Evolutionary conservation across 2,113 vertebrate species (phyloP).

Genomic region (Lontra canadensis): DNA sequence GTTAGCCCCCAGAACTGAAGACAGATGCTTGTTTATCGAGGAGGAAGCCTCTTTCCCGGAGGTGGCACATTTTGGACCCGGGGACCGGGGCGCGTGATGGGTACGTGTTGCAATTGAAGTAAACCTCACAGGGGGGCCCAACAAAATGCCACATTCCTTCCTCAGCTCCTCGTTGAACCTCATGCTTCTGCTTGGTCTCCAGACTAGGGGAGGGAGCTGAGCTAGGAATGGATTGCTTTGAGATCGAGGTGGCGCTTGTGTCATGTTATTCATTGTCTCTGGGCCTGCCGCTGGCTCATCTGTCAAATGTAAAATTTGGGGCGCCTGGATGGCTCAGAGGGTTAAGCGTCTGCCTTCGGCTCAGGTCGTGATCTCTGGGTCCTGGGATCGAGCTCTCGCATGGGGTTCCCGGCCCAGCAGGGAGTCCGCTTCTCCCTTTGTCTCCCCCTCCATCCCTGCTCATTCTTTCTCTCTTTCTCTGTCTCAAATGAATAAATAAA

Average conservation of each 20-base stretch:
- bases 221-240: not conserved
- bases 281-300: not conserved
- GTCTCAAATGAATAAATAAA: not conserved
- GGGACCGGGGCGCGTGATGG: not conserved
- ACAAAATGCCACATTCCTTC: not conserved
- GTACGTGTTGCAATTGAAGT: not conserved
- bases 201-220: not conserved
- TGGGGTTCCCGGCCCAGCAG: not conserved
- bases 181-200: fast-evolving
- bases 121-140: fast-evolving
- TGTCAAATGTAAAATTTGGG: not conserved
- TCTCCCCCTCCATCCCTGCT: not conserved
- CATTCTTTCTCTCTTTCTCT: not conserved
- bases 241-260: not conserved
- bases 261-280: not conserved
- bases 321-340: not conserved
- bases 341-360: not conserved
- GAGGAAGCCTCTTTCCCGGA: not conserved
- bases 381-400: fast-evolving
- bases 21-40: conserved; percentile 11
- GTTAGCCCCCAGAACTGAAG: conserved; percentile 63
- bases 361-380: not conserved
- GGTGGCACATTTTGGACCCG: not conserved
- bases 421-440: not conserved
- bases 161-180: fast-evolving